Evolutionary conservation across 1,140 invertebrate genomes (phyloP).

Genomic region (Stegodyphus dumicola): DNA sequence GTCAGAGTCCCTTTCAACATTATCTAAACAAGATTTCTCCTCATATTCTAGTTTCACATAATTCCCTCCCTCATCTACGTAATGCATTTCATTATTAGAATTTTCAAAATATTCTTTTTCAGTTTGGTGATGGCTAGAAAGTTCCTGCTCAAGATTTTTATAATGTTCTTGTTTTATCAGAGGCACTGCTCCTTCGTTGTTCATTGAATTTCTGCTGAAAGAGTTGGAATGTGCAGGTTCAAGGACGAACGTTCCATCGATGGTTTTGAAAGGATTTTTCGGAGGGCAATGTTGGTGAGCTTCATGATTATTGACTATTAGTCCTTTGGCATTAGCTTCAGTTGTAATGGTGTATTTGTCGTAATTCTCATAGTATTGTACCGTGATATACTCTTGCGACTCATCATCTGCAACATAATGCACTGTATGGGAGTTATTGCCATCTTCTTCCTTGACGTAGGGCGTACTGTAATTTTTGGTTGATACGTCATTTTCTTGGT

Average conservation of each 20-base stretch:
- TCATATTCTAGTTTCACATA: no score
- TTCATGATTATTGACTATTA: constrained; percentile 38
- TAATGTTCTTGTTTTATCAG: constrained; percentile 23
- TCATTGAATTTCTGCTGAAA: constrained; percentile 4
- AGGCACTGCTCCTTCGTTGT: constrained; percentile 26
- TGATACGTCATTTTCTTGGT: no score
- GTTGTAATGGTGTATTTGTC: not conserved
- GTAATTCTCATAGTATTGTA: not conserved
- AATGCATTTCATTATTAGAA: not conserved
- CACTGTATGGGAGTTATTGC: no score
- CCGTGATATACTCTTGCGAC: not conserved
- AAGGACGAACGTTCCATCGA: constrained; percentile 16
- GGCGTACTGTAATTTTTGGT: no score
- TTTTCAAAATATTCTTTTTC: constrained; percentile 8
- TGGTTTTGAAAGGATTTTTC: constrained; percentile 6
- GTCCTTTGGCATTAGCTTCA: not conserved
- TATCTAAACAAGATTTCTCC: no score
- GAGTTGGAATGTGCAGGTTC: constrained; percentile 42
- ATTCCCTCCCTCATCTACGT: no score
- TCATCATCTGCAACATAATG: not conserved
- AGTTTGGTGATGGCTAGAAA: not conserved
- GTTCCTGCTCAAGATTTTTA: not conserved
- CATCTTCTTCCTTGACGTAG: no score
- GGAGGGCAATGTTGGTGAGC: constrained; percentile 44
- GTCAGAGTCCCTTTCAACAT: no score